Percentiles rank a stretch among this genome's conserved stretches.
Evolutionary conservation across 2,888 invertebrate species (phyloP).

Genomic region (Napeogenes sylphis): DNA sequence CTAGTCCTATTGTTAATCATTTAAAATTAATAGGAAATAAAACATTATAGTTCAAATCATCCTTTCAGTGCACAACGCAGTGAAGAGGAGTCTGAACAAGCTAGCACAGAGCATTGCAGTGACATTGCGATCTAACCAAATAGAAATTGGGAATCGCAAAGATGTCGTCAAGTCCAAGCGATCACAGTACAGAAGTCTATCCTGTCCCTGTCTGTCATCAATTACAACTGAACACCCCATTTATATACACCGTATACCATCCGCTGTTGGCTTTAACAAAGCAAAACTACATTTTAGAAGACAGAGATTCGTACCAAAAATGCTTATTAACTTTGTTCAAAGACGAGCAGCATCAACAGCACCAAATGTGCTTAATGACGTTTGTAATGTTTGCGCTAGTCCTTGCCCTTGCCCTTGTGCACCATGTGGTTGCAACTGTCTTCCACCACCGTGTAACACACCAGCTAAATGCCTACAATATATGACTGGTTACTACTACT

Average conservation of each 20-base stretch:
- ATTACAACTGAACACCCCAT: neutral
- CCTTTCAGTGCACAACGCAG: conserved; percentile 57
- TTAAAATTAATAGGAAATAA: conserved; percentile 31
- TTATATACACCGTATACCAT: conserved; percentile 14
- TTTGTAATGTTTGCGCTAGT: conserved; percentile 17
- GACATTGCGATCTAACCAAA: conserved; percentile 32
- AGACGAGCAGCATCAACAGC: conserved; percentile 7
- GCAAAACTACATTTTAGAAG: neutral
- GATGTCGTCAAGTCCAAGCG: conserved; percentile 3
- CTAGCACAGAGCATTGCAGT: conserved; percentile 35
- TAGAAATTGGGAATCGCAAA: conserved; percentile 27
- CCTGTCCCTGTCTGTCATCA: conserved; percentile 41
- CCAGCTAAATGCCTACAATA: conserved; percentile 54
- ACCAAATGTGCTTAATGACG: neutral
- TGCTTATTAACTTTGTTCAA: conserved; percentile 2
- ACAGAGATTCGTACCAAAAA: conserved; percentile 3
- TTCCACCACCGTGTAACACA: conserved; percentile 55
- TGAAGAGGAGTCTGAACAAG: conserved; percentile 45
- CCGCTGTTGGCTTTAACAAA: conserved; percentile 6
- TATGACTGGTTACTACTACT: conserved; percentile 65
- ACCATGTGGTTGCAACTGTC: conserved; percentile 28
- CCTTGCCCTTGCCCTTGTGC: conserved; percentile 22
- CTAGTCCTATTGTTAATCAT: conserved; percentile 6
- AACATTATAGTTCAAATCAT: conserved; percentile 49
- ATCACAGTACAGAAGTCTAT: conserved; percentile 36